Evolutionary conservation across 1,140 invertebrate species (phyloP), one percentile per base, ranked within the genome.

Genomic region (Macrobrachium rosenbergii): DNA sequence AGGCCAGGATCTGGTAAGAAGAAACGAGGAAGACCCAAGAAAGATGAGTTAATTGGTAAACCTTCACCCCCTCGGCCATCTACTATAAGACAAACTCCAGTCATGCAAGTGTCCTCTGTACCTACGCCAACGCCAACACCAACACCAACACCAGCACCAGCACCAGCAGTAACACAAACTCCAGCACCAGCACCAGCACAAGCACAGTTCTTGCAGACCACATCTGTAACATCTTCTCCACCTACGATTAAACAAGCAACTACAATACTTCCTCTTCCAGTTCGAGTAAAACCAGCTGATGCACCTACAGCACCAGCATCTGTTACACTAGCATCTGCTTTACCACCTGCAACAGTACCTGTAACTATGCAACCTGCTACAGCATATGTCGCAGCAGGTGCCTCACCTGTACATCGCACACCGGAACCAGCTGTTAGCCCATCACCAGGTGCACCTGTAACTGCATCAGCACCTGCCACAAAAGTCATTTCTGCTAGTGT

Each of bases 21-120:
- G 69, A 88, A 88, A 67, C 80, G 86, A 21, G 86, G 86, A 21
- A 80, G 86, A 16, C 86, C 86, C 82, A 88, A 88, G 80, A 88
- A 88, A n/a, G 72, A 88, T 59, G 86, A 88, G 69, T 76, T 82
- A 17, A 77, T 79, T 79, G 86, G 86, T 17, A 88, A 88, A 64
- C 86, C 86, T 17, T 82, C 86, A n/a, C 75, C 81, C 19, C 10
- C 78, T 37, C 72, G 67, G 73, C 69, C 73, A 5, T 58, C 75
- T 67, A 21, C 86, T 19, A 60, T 88, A 16, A 37, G 45, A 77
- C 75, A 28, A 19, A 77, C 52, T 43, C 37, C 75, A 45, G 19
- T 77, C 45, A 19, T 52, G 45, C 45, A 43, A 45, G 75, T 77
- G 21, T 21, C 75, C 16, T 16, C 75, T 77, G 76, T 64, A 10